These are phyloP conservation scores for Charadrius vociferus DNA, from an alignment of 2,113 vertebrate genomes.

Conservation along the genomic window DNA sequence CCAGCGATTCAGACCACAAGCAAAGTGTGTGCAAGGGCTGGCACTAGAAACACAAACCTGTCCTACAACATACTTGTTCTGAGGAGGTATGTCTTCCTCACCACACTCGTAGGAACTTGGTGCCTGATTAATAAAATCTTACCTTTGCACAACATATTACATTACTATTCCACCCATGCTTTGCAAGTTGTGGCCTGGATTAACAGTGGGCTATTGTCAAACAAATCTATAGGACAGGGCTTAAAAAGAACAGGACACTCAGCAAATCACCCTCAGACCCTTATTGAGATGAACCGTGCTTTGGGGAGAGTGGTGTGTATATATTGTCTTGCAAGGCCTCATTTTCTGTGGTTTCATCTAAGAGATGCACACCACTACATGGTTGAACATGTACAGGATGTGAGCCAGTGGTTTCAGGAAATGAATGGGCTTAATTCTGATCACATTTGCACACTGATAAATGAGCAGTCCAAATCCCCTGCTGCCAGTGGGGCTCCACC, in stretches of 20 bases:
- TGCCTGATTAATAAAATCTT: background rate
- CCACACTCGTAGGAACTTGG: background rate
- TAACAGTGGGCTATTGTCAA: background rate
- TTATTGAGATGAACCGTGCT: background rate
- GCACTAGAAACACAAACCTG: background rate
- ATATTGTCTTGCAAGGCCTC: background rate
- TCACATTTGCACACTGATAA: background rate
- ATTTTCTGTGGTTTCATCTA: background rate
- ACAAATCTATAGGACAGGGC: background rate
- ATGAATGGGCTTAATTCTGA: background rate
- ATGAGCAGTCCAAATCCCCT: background rate
- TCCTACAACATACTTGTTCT: background rate
- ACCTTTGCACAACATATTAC: background rate
- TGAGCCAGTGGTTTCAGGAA: conserved; percentile 6
- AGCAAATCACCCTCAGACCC: background rate
- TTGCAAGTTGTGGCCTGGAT: background rate
- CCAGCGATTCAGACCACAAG: background rate
- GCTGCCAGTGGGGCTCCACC: background rate
- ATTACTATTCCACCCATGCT: background rate
- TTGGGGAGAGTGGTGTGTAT: background rate
- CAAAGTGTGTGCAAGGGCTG: background rate
- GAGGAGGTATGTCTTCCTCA: background rate
- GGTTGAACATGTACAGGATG: background rate
- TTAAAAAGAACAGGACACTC: background rate
- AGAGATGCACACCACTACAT: background rate